Conservation (phyloP, 2,797 vertebrate genomes). For the Danio jaintianensis region DNA sequence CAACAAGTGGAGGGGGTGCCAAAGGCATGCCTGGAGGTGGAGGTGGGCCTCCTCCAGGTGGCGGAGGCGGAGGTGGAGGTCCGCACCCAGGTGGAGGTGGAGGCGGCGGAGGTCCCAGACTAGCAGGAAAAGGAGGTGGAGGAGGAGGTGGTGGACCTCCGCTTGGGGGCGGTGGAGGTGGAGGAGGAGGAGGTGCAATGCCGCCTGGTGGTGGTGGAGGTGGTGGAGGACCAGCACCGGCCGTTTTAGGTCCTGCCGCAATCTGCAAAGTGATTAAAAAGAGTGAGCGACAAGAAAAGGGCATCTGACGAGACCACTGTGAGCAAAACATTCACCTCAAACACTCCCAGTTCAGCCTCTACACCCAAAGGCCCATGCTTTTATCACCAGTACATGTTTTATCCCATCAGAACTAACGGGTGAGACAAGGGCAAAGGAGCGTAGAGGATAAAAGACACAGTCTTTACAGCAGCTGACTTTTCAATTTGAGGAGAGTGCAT, state of each 20-base stretch:
- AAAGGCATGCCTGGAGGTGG: constrained; percentile 77
- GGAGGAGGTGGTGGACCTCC: constrained; percentile 72
- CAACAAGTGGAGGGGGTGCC: constrained; percentile 67
- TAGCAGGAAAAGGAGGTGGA: constrained; percentile 71
- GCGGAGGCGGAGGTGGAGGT: constrained; percentile 82
- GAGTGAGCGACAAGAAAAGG: constrained; percentile 3
- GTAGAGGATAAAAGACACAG: constrained; percentile 8
- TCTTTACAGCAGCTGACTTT: constrained; percentile 26
- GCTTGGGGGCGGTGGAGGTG: constrained; percentile 77
- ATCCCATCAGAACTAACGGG: constrained; percentile 43
- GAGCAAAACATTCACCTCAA: neutral
- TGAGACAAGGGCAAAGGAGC: constrained; percentile 39
- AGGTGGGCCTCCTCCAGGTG: constrained; percentile 76
- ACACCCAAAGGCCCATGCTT: constrained; percentile 44
- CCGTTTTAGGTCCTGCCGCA: constrained; percentile 65
- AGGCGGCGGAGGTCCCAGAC: constrained; percentile 72
- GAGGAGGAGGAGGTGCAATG: constrained; percentile 69
- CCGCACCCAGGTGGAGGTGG: constrained; percentile 77
- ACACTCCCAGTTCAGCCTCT: constrained; percentile 12
- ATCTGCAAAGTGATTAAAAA: constrained; percentile 64
- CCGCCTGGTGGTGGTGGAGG: constrained; percentile 68
- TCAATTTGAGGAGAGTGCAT: constrained; percentile 32
- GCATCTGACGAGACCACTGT: constrained; percentile 2
- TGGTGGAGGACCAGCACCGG: constrained; percentile 67
- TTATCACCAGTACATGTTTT: constrained; percentile 53